Base-by-base conservation (phyloP, 2,797 vertebrate genomes). In the Oryzias sinensis region DNA sequence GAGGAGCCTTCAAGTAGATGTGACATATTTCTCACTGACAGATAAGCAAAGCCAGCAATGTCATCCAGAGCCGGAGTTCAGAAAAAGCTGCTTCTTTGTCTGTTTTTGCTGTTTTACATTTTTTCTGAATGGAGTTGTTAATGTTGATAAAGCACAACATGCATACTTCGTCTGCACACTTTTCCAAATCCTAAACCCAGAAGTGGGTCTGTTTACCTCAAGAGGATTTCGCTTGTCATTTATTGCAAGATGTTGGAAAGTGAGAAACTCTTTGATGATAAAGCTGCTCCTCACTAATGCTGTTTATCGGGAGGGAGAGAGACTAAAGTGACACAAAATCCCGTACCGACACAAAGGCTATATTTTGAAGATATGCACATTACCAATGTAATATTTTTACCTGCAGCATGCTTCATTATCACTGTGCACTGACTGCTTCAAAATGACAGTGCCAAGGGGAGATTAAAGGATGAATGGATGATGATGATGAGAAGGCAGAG, bases 201-300 rank as follows among this genome's bases (percentile, higher is more conserved):
- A 55, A 68, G 64, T 5, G 42, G n/a, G 49, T 72, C 43, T 70
- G 33, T 59, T 81, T 79, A 77, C 80, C 75, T 82, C 56, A 53
- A 81, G 72, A 72, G 80, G 76, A 85, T 84, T 85, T 80, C 52
- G 53, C 72, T 83, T 83, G 84, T 82, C 80, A 62, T 68, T 65
- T 25, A 49, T 65, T 48, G 53, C 73, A 63, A 62, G 65, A 58
- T 69, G 70, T 29, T 24, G 53, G 58, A 49, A 68, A 46, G 61
- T 56, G 50, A 51, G 66, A 42, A 25, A 15, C 53, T 75, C 72
- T 88, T 85, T 87, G 84, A 88, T 82, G 68, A 76, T 78, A 68
- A 37, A 64, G 68, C 79, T 49, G 1, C 65, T 46, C 51, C 54
- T 72, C 62, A 22, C 65, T 80, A 82, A 82, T 73, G 25, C 74